These are phyloP conservation scores for Hypercompe scribonia DNA, from an alignment of 2,888 invertebrate species.

Conservation along the genomic window DNA sequence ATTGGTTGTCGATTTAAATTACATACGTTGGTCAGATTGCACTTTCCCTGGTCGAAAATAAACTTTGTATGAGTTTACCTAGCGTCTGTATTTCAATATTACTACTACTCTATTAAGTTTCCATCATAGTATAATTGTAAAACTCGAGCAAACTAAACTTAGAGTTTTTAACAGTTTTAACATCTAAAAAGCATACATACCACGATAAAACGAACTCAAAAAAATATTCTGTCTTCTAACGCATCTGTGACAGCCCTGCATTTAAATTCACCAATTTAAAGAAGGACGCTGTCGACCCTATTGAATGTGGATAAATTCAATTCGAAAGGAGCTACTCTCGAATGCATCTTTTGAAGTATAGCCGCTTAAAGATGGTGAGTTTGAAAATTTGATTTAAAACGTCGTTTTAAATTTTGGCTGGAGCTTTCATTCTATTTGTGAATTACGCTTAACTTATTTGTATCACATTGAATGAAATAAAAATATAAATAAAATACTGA, in stretches of 20 bases:
- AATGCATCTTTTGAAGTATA: constrained; percentile 37
- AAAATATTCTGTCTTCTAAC: neutral
- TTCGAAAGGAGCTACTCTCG: constrained; percentile 39
- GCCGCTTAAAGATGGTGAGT: constrained; percentile 23
- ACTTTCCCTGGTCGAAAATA: no score
- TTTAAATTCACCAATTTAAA: constrained; percentile 14
- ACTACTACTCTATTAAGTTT: no score
- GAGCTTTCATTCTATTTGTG: neutral
- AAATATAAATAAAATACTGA: neutral
- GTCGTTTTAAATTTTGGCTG: neutral
- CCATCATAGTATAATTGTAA: neutral
- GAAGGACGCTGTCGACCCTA: constrained; percentile 4
- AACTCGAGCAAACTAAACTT: neutral
- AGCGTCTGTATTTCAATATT: neutral
- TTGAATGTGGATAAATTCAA: constrained; percentile 40
- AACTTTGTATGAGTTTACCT: no score
- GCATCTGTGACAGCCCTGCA: constrained; percentile 5
- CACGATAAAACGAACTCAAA: neutral
- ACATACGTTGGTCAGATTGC: no score
- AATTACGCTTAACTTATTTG: neutral
- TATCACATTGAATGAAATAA: neutral
- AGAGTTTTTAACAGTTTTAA: neutral
- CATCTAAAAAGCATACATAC: neutral
- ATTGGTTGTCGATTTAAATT: no score
- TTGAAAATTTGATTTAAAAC: constrained; percentile 23